phyloP scores from a whole-genome alignment of 2,797 vertebrate species.

The Microctenopoma lineatum region DNA sequence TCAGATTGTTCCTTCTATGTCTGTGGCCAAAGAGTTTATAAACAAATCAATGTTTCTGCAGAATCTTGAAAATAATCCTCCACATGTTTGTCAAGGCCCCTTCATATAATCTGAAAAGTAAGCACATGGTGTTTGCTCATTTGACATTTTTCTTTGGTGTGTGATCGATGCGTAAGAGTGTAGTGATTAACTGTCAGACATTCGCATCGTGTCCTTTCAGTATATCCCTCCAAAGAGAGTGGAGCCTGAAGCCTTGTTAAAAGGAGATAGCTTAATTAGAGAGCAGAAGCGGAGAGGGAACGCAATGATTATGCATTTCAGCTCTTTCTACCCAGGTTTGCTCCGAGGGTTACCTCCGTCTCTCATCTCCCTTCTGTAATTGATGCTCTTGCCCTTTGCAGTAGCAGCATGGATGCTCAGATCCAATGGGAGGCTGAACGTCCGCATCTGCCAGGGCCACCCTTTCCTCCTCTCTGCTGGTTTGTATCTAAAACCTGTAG shows the following conservation, averaged over 20 bases:
- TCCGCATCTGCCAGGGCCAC: not conserved
- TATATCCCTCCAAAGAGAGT: constrained; percentile 49
- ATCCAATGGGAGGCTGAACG: constrained; percentile 1
- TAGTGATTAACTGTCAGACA: constrained; percentile 71
- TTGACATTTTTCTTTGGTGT: constrained; percentile 63
- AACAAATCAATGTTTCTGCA: constrained; percentile 14
- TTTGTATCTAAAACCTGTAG: not conserved
- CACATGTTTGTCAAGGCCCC: constrained; percentile 43
- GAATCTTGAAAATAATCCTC: constrained; percentile 40
- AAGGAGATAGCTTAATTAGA: constrained; percentile 71
- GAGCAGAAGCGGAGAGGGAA: constrained; percentile 31
- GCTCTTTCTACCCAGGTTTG: constrained; percentile 37
- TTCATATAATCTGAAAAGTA: constrained; percentile 46
- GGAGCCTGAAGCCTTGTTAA: constrained; percentile 59
- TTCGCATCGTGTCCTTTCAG: constrained; percentile 59
- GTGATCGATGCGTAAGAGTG: constrained; percentile 50
- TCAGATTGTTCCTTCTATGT: not conserved
- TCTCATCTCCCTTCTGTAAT: constrained; percentile 23
- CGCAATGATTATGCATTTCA: constrained; percentile 59
- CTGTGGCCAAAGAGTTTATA: not conserved
- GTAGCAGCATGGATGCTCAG: constrained; percentile 8
- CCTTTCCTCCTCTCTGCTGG: not conserved
- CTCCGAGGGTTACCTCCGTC: constrained; percentile 20
- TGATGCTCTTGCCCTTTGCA: constrained; percentile 58
- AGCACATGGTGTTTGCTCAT: constrained; percentile 47